A percentile compares a stretch with the other conserved stretches of the same genome.
phyloP scores from a whole-genome alignment of 2,888 invertebrate genomes.

The Enoplolaimus lenunculus region DNA sequence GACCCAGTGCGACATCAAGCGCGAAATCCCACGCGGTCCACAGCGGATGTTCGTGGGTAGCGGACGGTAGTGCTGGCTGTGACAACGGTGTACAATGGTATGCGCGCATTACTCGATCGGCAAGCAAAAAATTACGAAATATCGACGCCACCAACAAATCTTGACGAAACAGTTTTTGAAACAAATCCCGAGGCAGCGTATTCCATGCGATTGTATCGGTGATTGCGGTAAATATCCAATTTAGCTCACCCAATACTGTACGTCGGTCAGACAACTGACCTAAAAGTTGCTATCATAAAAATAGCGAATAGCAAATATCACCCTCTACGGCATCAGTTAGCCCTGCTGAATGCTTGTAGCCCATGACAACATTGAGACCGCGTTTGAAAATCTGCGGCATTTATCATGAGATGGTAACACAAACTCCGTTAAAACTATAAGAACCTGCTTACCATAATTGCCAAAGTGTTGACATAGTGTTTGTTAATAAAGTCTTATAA shows the following conservation, averaged over 20 bases:
- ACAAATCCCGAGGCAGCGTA: constrained; percentile 71
- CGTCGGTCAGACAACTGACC: constrained; percentile 78
- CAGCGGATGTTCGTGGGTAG: constrained; percentile 58
- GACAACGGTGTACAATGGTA: constrained; percentile 96
- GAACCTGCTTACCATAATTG: too few species aligned
- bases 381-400: too few species aligned
- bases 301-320: too few species aligned
- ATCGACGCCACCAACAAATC: constrained; percentile 94
- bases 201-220: constrained; percentile 99
- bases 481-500: too few species aligned
- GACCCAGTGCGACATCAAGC: constrained; percentile 68
- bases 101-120: constrained; percentile 59
- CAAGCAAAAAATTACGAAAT: constrained; percentile 87
- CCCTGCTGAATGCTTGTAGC: too few species aligned
- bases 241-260: constrained; percentile 93
- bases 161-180: constrained; percentile 89
- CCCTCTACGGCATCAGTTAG: too few species aligned
- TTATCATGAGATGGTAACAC: too few species aligned
- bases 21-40: constrained; percentile 88
- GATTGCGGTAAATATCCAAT: constrained; percentile 99
- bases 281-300: too few species aligned
- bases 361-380: too few species aligned
- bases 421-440: too few species aligned
- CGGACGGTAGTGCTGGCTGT: constrained; percentile 71
- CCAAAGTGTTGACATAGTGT: too few species aligned